Evolutionary conservation across 2,113 vertebrate genomes (phyloP).

Genomic region (Pseudopipra pipra): DNA sequence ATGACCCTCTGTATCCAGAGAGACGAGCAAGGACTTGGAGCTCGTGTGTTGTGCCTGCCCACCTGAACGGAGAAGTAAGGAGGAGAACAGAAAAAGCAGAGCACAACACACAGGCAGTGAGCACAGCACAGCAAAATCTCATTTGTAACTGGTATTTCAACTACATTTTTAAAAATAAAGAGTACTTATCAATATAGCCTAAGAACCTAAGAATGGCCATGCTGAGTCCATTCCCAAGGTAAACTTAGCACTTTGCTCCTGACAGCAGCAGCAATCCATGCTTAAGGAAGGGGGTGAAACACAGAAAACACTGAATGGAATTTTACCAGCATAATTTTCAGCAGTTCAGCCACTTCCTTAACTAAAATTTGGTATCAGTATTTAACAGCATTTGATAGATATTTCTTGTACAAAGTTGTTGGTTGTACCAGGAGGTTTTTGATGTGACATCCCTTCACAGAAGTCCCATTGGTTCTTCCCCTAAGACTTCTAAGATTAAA

Average conservation of each 20-base stretch:
- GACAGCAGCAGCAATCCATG: background rate
- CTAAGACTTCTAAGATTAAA: background rate
- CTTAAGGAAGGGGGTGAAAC: background rate
- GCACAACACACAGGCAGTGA: background rate
- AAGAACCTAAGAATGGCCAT: background rate
- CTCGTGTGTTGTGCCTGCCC: background rate
- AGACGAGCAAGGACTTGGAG: background rate
- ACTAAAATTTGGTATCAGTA: background rate
- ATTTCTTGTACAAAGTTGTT: background rate
- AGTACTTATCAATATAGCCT: background rate
- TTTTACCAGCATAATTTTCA: background rate
- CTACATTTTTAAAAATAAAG: background rate
- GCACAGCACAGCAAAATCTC: background rate
- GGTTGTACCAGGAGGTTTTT: background rate
- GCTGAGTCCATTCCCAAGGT: background rate
- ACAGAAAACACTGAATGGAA: background rate
- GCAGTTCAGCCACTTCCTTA: background rate
- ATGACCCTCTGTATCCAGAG: background rate
- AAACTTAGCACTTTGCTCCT: background rate
- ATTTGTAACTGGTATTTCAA: background rate
- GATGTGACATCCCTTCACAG: background rate
- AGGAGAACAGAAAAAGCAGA: background rate
- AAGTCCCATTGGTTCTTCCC: background rate
- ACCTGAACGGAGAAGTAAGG: background rate
- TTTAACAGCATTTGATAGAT: background rate